phyloP scores from a whole-genome alignment of 2,797 vertebrate species.

The Phrynocephalus forsythii region DNA sequence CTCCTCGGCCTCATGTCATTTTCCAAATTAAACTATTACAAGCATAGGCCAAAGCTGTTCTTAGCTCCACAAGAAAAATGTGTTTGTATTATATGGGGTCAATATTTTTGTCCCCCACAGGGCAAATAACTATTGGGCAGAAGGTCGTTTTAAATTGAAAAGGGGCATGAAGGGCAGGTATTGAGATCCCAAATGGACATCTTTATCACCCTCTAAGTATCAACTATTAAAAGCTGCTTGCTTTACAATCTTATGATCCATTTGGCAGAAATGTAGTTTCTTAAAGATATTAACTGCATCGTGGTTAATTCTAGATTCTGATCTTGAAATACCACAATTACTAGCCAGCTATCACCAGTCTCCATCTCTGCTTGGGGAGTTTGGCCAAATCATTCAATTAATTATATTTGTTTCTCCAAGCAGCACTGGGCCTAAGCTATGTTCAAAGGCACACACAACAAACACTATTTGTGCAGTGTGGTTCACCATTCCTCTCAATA shows the following conservation, averaged over 20 bases:
- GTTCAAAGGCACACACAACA: neutral
- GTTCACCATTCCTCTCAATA: no score
- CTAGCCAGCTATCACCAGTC: no score
- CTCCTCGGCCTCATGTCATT: neutral
- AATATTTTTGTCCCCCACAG: no score
- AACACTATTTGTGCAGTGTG: no score
- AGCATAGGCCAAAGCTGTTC: neutral
- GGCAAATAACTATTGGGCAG: neutral
- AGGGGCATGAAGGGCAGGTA: neutral
- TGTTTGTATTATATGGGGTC: neutral
- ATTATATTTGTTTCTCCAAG: no score
- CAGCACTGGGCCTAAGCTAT: no score
- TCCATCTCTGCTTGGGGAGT: no score
- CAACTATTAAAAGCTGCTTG: neutral
- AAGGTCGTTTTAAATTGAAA: neutral
- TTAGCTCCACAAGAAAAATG: neutral
- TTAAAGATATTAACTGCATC: no score
- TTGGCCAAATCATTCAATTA: no score
- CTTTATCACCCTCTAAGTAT: neutral
- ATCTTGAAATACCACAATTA: no score
- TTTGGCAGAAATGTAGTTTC: neutral
- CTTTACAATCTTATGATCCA: neutral
- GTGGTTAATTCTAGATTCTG: no score
- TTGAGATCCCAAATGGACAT: no score
- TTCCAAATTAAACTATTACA: neutral